phyloP scores from a whole-genome alignment of 92 coral and sea anemone species.

The Umimayanthus chanpuru region DNA sequence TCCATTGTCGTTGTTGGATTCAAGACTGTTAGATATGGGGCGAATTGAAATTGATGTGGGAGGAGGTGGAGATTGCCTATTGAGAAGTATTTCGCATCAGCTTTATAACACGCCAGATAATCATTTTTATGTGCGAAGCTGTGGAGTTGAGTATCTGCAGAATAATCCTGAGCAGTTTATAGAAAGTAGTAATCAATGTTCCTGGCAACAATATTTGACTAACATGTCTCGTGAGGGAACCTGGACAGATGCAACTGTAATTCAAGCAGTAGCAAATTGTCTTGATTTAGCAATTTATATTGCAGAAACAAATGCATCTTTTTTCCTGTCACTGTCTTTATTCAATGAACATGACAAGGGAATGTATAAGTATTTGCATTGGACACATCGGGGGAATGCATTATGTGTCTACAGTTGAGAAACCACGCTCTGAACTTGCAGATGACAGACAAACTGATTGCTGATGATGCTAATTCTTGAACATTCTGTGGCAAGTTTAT shows the following conservation, averaged over 20 bases:
- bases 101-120: conserved; percentile 46
- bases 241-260: conserved; percentile 57
- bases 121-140: conserved; percentile 49
- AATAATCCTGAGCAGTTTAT: conserved; percentile 21
- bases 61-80: background rate
- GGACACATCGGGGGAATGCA: conserved; percentile 25
- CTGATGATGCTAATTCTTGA: no score
- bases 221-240: conserved; percentile 41
- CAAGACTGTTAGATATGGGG: no score
- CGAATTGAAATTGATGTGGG: background rate
- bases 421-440: no score
- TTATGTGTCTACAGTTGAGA: conserved; percentile 6
- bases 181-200: conserved; percentile 18
- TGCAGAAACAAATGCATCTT: conserved; percentile 32
- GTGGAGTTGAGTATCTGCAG: background rate
- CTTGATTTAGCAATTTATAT: conserved; percentile 50
- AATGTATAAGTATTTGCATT: background rate
- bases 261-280: conserved; percentile 59
- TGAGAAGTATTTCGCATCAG: conserved; percentile 4
- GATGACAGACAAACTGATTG: no score
- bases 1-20: no score
- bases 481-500: no score
- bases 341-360: background rate
- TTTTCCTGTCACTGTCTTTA: background rate
- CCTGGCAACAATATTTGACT: background rate